Evolutionary conservation across 2,113 vertebrate species (phyloP).

Genomic region (Brienomyrus longianalis): DNA sequence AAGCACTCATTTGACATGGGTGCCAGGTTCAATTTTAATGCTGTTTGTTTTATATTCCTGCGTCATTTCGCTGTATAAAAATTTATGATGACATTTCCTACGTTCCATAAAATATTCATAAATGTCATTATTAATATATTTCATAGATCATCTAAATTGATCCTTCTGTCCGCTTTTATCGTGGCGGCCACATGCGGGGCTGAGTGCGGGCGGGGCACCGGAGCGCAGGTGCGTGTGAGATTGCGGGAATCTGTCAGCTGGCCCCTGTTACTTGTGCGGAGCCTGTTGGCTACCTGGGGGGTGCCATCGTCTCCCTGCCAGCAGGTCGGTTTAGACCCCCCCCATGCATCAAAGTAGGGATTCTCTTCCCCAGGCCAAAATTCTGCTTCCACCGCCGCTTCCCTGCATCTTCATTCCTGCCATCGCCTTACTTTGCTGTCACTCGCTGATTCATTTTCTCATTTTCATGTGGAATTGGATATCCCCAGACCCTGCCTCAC

Average conservation of each 20-base stretch:
- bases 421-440: slow-evolving; percentile 17
- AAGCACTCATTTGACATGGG: slow-evolving; percentile 13
- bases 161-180: slow-evolving; percentile 63
- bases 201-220: slow-evolving; percentile 11
- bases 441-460: neutral
- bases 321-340: neutral
- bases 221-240: slow-evolving; percentile 25
- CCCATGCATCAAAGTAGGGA: slow-evolving; percentile 19
- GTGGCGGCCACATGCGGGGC: slow-evolving; percentile 39
- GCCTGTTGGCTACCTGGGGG: neutral
- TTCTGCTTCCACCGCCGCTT: slow-evolving; percentile 14
- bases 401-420: slow-evolving; percentile 18
- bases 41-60: slow-evolving; percentile 73
- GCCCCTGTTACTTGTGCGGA: neutral
- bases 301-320: neutral
- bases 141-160: slow-evolving; percentile 73
- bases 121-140: slow-evolving; percentile 76
- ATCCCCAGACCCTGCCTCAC: neutral
- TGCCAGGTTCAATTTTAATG: slow-evolving; percentile 66
- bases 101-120: slow-evolving; percentile 74
- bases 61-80: slow-evolving; percentile 70
- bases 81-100: slow-evolving; percentile 69
- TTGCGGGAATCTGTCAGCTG: slow-evolving; percentile 1
- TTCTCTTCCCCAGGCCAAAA: slow-evolving; percentile 13
- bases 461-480: neutral